Base-by-base conservation (phyloP, 2,888 invertebrate species). In the Mythimna vitellina region DNA sequence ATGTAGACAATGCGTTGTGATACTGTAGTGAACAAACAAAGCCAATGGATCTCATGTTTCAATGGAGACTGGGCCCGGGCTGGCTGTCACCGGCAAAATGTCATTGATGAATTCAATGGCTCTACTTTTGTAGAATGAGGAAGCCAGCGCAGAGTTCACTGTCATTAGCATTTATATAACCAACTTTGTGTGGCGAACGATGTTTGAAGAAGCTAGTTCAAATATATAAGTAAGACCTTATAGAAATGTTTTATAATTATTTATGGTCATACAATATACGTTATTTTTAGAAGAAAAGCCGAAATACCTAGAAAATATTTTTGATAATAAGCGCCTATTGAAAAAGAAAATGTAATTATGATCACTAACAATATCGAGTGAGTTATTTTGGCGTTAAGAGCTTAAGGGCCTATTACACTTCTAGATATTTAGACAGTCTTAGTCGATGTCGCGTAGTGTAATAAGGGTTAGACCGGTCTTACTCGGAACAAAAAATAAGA, bases 1-100 rank as follows among this genome's bases (percentile, higher is more conserved):
- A 65, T 65, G 46, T 77, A 81, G 73, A 77, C 81, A 84, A 84
- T 84, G 54, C 49, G 49, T 53, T 69, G 70, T 60, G 73, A 81
- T 84, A 81, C 73, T 71, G 57, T 81, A 81, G 77, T 81, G 74
- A 81, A 56, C 61, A 84, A 84, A 84, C 74, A 78, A 84, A 74
- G 66, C 62, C 8, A 70, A 78, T 72, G 54, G 68, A 72, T 84
- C 70, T 82, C 74, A 38, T 72, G 66, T 84, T 72, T 84, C 78
- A 67, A 78, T 69, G 25, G 62, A 67, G 29, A 57, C 70, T 63
- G 66, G 66, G 60, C 70, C 42, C 25, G 54, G n/a, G 42, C 29
- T 63, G 62, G 22, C 65, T 65, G 73, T 42, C 69, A 84, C 25
- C 46, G 60, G 65, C 67, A 82, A 64, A 76, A 72, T 49, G 25